Percentiles rank a stretch among this genome's conserved stretches.
Evolutionary conservation across 2,113 vertebrate species (phyloP).

Genomic region (Scomber japonicus): DNA sequence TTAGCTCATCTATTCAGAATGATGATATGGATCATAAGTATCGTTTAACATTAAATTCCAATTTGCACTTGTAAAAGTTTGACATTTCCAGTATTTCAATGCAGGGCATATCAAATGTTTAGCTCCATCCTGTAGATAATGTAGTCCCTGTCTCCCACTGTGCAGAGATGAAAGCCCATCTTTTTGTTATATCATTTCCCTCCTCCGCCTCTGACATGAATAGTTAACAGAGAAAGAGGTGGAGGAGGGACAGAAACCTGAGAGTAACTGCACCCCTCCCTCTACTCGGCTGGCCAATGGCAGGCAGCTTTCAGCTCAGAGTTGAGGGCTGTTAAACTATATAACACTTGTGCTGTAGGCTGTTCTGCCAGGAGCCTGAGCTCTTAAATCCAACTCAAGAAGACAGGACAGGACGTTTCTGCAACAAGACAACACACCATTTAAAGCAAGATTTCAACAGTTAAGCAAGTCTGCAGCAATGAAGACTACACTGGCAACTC

Average conservation of each 20-base stretch:
- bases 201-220: slow-evolving; percentile 55
- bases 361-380: slow-evolving; percentile 53
- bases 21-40: neutral
- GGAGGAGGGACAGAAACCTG: slow-evolving; percentile 80
- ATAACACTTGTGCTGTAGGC: slow-evolving; percentile 60
- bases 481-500: slow-evolving; percentile 69
- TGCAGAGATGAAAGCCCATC: slow-evolving; percentile 39
- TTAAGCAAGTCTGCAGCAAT: slow-evolving; percentile 58
- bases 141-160: slow-evolving; percentile 12
- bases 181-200: slow-evolving; percentile 68
- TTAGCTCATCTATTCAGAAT: neutral
- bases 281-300: slow-evolving; percentile 77
- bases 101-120: slow-evolving; percentile 4
- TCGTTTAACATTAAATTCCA: neutral
- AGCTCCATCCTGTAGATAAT: slow-evolving; percentile 7
- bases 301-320: slow-evolving; percentile 38
- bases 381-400: slow-evolving; percentile 34
- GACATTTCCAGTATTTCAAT: neutral
- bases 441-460: neutral
- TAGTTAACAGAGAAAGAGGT: slow-evolving; percentile 61
- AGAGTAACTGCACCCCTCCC: slow-evolving; percentile 73
- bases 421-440: neutral
- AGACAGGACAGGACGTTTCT: slow-evolving; percentile 17
- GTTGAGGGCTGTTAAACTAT: slow-evolving; percentile 71
- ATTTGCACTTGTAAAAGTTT: no score